Evolutionary conservation across 1,140 invertebrate genomes (phyloP).

Genomic region (honey bee (Apis mellifera)): DNA sequence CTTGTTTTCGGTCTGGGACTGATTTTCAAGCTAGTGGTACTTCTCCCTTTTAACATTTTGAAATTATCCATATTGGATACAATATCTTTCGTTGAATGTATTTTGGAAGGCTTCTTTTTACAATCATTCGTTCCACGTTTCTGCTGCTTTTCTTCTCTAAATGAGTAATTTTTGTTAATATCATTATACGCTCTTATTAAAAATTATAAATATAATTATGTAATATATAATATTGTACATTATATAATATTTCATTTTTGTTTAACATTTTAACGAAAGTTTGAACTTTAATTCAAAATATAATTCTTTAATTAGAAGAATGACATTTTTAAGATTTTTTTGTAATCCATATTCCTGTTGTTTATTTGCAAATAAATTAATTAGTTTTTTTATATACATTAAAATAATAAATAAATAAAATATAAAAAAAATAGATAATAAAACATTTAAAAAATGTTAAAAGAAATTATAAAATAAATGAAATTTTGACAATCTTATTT

Average conservation of each 20-base stretch:
- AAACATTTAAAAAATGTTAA: no score
- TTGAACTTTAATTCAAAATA: no score
- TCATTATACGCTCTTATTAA: background rate
- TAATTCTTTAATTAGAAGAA: no score
- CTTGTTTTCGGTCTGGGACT: background rate
- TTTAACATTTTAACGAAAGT: no score
- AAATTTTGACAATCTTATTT: no score
- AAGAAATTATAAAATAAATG: no score
- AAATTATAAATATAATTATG: background rate
- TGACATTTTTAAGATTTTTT: background rate
- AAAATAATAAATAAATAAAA: background rate
- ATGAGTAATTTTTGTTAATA: background rate
- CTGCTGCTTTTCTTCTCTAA: background rate
- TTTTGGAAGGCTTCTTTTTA: background rate
- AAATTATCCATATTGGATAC: background rate
- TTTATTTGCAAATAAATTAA: background rate
- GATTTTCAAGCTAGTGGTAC: background rate
- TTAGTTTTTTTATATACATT: background rate
- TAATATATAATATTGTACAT: background rate
- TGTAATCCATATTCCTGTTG: background rate
- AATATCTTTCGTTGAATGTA: background rate
- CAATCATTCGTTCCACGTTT: background rate
- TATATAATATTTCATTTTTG: no score
- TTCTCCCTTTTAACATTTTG: background rate
- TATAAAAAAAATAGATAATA: background rate